These are phyloP conservation scores for Hylomyscus alleni DNA, from an alignment of 2,797 vertebrate genomes.

Conservation along the genomic window DNA sequence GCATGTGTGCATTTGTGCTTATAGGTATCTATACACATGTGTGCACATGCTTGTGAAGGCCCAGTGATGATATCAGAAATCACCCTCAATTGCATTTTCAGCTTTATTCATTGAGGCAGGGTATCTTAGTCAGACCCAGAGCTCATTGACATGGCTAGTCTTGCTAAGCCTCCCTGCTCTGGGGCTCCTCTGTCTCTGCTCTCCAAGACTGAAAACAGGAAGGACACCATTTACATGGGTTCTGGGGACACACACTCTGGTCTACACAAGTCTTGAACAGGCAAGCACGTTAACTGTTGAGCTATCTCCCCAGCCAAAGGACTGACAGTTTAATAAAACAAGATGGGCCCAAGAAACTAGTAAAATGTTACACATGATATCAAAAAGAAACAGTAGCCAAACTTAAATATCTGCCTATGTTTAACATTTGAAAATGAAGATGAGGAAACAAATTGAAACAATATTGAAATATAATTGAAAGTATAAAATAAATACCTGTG, in stretches of 20 bases:
- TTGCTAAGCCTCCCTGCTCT: background rate
- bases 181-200: background rate
- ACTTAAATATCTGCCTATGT: conserved; percentile 52
- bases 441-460: conserved; percentile 35
- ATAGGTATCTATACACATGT: background rate
- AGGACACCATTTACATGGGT: background rate
- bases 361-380: conserved; percentile 8
- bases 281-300: background rate
- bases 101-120: background rate
- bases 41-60: background rate
- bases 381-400: conserved; percentile 20
- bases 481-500: conserved; percentile 26
- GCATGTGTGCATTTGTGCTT: background rate
- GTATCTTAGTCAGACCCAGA: background rate
- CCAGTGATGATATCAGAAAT: background rate
- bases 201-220: background rate
- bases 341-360: background rate
- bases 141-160: background rate
- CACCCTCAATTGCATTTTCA: background rate
- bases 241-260: background rate
- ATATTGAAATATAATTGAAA: conserved; percentile 25
- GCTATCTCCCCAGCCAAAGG: background rate
- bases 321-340: conserved; percentile 11
- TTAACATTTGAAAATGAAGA: conserved; percentile 39
- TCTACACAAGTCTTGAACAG: background rate